Evolutionary conservation across 2,888 invertebrate species (phyloP).

Genomic region (Pediacus dermestoides): DNA sequence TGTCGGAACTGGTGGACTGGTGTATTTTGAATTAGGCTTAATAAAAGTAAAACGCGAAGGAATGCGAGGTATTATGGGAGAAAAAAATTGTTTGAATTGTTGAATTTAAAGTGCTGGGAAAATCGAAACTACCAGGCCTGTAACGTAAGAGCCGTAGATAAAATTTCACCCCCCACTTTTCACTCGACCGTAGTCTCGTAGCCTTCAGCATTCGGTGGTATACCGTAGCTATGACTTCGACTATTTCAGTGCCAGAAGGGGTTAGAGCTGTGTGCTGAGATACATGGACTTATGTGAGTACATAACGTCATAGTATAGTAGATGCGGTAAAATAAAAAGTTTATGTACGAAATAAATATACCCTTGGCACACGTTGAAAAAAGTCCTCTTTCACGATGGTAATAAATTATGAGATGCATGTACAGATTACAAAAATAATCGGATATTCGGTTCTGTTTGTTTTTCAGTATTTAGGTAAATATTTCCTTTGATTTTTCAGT

Average conservation of each 20-base stretch:
- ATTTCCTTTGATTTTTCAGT: too few relatives aligned
- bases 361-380: too few relatives aligned
- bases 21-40: too few relatives aligned
- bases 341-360: too few relatives aligned
- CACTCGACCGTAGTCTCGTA: constrained; percentile 24
- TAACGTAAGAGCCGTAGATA: constrained; percentile 6
- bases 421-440: too few relatives aligned
- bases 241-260: constrained; percentile 30
- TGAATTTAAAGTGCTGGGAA: constrained; percentile 3
- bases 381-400: too few relatives aligned
- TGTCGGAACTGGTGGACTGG: too few relatives aligned
- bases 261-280: constrained; percentile 23
- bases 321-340: too few relatives aligned
- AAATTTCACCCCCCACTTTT: constrained; percentile 18
- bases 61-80: not conserved
- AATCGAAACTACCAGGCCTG: constrained; percentile 5
- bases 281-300: constrained; percentile 34
- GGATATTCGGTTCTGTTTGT: too few relatives aligned
- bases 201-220: constrained; percentile 19
- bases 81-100: constrained; percentile 1
- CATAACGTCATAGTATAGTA: constrained; percentile 17
- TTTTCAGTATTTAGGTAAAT: too few relatives aligned
- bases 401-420: too few relatives aligned
- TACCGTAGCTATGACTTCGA: constrained; percentile 23
- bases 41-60: too few relatives aligned